Evolutionary conservation across 1,140 invertebrate species (phyloP).

Genomic region (Acarapis woodi): DNA sequence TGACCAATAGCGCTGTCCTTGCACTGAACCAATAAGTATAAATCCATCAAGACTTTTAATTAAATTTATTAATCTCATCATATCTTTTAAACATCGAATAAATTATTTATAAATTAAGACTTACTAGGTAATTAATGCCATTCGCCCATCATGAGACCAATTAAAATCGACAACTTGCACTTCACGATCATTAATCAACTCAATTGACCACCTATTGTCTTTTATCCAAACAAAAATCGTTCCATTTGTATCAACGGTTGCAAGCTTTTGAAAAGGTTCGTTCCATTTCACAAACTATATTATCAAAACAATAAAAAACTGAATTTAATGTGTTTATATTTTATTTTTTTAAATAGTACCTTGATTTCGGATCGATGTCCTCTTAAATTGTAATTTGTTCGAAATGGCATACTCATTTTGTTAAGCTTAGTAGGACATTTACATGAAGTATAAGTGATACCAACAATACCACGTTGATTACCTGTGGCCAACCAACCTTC

Average conservation of each 20-base stretch:
- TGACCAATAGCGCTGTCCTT: slow-evolving; percentile 90
- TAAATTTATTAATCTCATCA: too few relatives aligned
- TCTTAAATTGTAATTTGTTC: slow-evolving; percentile 87
- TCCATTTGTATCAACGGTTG: slow-evolving; percentile 85
- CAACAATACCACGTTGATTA: slow-evolving; percentile 71
- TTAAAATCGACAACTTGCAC: slow-evolving; percentile 79
- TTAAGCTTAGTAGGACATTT: slow-evolving; percentile 27
- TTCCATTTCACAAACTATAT: slow-evolving; percentile 99
- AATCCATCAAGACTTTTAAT: slow-evolving; percentile 90
- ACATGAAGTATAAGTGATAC: slow-evolving; percentile 79
- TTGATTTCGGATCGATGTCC: slow-evolving; percentile 87
- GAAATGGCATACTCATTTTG: slow-evolving; percentile 41
- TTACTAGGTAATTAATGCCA: slow-evolving; percentile 96
- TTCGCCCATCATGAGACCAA: slow-evolving; percentile 91
- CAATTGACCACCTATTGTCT: slow-evolving; percentile 92
- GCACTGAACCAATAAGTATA: slow-evolving; percentile 78
- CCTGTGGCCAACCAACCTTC: slow-evolving; percentile 93
- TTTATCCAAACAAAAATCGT: slow-evolving; percentile 99
- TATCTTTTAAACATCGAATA: too few relatives aligned
- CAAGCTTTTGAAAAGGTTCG: slow-evolving; percentile 88
- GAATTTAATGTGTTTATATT: too few relatives aligned
- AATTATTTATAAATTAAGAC: too few relatives aligned
- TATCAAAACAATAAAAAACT: too few relatives aligned
- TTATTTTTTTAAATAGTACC: too few relatives aligned
- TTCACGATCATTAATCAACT: slow-evolving; percentile 88